Percentiles rank a stretch among this genome's conserved stretches.
Evolutionary conservation across 2,888 invertebrate genomes (phyloP).

Genomic region (Abrostola tripartita): DNA sequence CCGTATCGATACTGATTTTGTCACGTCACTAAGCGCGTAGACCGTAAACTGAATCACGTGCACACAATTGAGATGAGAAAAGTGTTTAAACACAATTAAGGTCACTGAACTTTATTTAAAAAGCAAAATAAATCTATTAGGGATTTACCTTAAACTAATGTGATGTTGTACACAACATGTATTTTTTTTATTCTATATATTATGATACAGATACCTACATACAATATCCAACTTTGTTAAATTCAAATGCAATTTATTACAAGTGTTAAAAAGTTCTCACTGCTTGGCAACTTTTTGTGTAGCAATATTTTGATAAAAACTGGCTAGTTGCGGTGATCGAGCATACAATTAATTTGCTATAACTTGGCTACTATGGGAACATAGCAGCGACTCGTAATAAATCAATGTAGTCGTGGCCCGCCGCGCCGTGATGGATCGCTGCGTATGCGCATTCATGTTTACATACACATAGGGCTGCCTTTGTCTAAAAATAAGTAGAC

Average conservation of each 20-base stretch:
- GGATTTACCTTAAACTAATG: not conserved
- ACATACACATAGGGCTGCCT: constrained; percentile 47
- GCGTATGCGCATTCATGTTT: constrained; percentile 56
- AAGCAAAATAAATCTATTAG: not conserved
- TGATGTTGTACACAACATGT: not conserved
- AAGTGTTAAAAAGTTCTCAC: constrained; percentile 2
- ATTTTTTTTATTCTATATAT: too few relatives aligned
- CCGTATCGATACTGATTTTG: constrained; percentile 71
- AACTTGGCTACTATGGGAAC: constrained; percentile 60
- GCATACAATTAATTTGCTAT: constrained; percentile 66
- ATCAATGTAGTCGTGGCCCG: constrained; percentile 66
- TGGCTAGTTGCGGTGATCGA: constrained; percentile 22
- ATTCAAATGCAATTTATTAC: not conserved
- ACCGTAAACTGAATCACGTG: constrained; percentile 74
- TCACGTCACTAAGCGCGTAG: constrained; percentile 75
- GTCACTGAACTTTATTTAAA: constrained; percentile 64
- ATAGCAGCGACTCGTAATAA: constrained; percentile 62
- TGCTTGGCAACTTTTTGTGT: not conserved
- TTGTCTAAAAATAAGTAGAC: not conserved
- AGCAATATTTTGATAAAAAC: constrained; percentile 16
- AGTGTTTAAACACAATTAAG: constrained; percentile 60
- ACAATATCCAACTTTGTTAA: too few relatives aligned
- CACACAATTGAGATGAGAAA: constrained; percentile 46
- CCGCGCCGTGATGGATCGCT: constrained; percentile 67
- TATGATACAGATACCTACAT: too few relatives aligned